These are phyloP conservation scores for Intellagama lesueurii DNA, from an alignment of 2,797 vertebrate species.

Conservation along the genomic window DNA sequence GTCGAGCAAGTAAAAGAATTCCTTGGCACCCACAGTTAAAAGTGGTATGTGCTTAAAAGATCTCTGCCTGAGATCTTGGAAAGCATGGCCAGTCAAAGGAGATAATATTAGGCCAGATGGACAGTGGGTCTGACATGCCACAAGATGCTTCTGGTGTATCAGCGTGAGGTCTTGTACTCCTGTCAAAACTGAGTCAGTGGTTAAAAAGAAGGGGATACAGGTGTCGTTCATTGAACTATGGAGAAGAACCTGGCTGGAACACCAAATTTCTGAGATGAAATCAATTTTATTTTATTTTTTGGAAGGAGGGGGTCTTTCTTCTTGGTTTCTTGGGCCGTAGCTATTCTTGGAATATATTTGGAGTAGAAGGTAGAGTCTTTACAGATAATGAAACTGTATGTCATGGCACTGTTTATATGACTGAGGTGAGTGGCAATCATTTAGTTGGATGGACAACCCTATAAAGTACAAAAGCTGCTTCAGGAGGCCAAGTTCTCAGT, in stretches of 20 bases:
- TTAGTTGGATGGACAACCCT: too few relatives aligned
- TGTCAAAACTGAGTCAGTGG: too few relatives aligned
- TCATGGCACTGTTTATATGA: background rate
- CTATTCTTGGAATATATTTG: background rate
- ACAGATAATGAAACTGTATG: background rate
- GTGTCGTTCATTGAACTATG: too few relatives aligned
- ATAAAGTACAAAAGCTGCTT: background rate
- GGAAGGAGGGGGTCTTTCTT: background rate
- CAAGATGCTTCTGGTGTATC: too few relatives aligned
- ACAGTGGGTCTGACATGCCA: background rate
- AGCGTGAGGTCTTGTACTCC: too few relatives aligned
- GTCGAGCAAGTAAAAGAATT: conserved; percentile 61
- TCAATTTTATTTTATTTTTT: too few relatives aligned
- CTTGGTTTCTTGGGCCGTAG: background rate
- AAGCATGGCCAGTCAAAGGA: background rate
- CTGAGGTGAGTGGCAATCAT: background rate
- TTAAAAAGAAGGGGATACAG: too few relatives aligned
- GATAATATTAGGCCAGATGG: too few relatives aligned
- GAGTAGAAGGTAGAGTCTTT: background rate
- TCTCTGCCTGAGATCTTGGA: background rate
- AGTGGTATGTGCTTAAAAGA: background rate
- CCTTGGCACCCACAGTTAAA: conserved; percentile 43
- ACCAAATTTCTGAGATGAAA: too few relatives aligned
- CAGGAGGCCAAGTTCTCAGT: too few relatives aligned
- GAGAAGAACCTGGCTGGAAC: too few relatives aligned